Conservation (phyloP, 2,797 vertebrate species). For the Galaxias olidus region DNA sequence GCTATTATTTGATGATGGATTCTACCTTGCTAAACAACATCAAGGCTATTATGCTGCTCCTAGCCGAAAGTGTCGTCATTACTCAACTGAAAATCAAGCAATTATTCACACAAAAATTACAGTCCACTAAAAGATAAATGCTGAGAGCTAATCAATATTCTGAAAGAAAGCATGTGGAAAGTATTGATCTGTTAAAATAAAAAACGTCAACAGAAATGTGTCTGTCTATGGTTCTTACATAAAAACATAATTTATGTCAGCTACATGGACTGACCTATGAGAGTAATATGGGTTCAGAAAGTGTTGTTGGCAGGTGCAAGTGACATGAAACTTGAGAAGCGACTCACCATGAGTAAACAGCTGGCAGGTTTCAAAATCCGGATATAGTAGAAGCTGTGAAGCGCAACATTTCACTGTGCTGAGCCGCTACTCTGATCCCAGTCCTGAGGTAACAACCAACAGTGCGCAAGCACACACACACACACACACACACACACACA, state of each 20-base stretch:
- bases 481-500: constrained; percentile 3
- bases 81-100: not conserved
- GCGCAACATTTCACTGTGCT: constrained; percentile 58
- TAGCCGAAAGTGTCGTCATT: not conserved
- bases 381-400: constrained; percentile 49
- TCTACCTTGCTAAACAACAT: constrained; percentile 6
- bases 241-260: too few species aligned
- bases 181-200: not conserved
- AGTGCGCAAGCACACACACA: constrained; percentile 2
- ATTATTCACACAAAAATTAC: not conserved
- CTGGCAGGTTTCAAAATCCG: constrained; percentile 42
- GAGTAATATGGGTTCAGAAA: constrained; percentile 4
- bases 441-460: not conserved
- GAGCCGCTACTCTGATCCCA: constrained; percentile 22
- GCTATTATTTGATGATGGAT: constrained; percentile 16
- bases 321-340: constrained; percentile 31
- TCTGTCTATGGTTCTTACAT: too few species aligned
- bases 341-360: constrained; percentile 70
- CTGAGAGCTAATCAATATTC: not conserved
- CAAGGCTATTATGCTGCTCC: not conserved
- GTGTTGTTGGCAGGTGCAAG: constrained; percentile 17
- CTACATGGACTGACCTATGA: too few species aligned
- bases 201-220: too few species aligned
- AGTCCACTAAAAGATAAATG: not conserved
- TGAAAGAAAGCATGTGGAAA: constrained; percentile 3